A percentile compares a stretch with the other conserved stretches of the same genome.
These are phyloP conservation scores for Bothrops jararaca DNA, from an alignment of 2,113 vertebrate genomes.

Conservation along the genomic window DNA sequence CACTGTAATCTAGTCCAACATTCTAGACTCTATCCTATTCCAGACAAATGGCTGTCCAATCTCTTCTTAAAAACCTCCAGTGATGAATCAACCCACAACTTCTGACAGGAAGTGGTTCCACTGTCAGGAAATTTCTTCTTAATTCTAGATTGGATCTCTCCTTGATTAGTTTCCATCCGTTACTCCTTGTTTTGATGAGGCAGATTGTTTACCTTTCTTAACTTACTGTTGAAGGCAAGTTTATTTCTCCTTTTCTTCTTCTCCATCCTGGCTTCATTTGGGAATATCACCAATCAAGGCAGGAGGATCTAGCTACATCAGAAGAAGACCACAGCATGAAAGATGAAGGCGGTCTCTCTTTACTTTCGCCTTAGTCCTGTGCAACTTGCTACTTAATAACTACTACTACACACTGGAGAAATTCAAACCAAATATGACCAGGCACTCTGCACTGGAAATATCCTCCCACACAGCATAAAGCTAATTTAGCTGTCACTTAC, in stretches of 20 bases:
- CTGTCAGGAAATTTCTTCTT: background rate
- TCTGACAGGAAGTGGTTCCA: background rate
- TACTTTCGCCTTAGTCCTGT: constrained; percentile 52
- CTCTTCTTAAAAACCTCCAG: background rate
- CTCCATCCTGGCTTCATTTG: background rate
- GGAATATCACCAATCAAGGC: background rate
- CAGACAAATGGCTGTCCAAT: background rate
- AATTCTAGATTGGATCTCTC: background rate
- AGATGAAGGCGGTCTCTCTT: background rate
- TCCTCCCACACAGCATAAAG: constrained; percentile 75
- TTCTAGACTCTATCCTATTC: background rate
- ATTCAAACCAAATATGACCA: constrained; percentile 74
- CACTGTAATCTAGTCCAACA: too few relatives aligned
- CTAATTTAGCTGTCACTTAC: constrained; percentile 84
- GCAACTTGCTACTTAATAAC: constrained; percentile 64
- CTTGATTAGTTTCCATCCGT: background rate
- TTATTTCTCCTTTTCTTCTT: background rate
- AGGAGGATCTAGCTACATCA: constrained; percentile 11
- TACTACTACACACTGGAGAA: constrained; percentile 71
- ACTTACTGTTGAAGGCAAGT: background rate
- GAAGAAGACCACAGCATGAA: constrained; percentile 43
- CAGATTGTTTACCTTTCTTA: background rate
- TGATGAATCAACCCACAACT: background rate
- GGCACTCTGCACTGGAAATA: constrained; percentile 73
- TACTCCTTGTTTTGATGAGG: background rate